A percentile compares a stretch with the other conserved stretches of the same genome.
Conservation (phyloP, 2,888 invertebrate genomes). For the Anoplius nigerrimus region DNA sequence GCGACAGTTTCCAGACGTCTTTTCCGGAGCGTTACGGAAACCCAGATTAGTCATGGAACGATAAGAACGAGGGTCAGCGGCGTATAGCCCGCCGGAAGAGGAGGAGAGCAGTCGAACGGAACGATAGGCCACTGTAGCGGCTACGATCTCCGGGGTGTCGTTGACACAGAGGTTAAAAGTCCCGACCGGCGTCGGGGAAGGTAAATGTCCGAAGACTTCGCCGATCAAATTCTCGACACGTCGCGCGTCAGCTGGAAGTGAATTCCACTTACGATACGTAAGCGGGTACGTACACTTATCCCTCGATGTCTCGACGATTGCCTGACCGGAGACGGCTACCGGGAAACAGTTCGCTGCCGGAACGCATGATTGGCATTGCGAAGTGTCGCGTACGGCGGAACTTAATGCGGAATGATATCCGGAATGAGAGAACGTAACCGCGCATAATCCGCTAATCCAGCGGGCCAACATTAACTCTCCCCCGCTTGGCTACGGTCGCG, state of each 20-base stretch:
- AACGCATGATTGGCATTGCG: too few relatives aligned
- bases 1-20: slow-evolving; percentile 68
- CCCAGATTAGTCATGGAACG: slow-evolving; percentile 61
- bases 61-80: slow-evolving; percentile 29
- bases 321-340: too few relatives aligned
- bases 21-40: slow-evolving; percentile 59
- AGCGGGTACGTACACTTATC: slow-evolving; percentile 14
- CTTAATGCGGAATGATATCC: too few relatives aligned
- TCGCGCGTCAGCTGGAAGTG: slow-evolving; percentile 43
- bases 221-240: slow-evolving; percentile 45
- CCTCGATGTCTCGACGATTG: too few relatives aligned
- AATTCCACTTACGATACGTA: slow-evolving; percentile 49
- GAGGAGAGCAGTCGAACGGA: background rate
- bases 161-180: slow-evolving; percentile 41
- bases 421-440: too few relatives aligned
- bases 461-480: too few relatives aligned
- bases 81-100: slow-evolving; percentile 6
- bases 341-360: too few relatives aligned
- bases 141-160: slow-evolving; percentile 27
- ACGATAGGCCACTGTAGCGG: slow-evolving; percentile 18
- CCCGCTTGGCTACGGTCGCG: too few relatives aligned
- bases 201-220: too few relatives aligned
- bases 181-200: slow-evolving; percentile 6
- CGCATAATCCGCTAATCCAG: too few relatives aligned
- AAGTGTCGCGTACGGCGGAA: too few relatives aligned